Base-by-base conservation (phyloP, 2,113 vertebrate species). In the Castor canadensis region DNA sequence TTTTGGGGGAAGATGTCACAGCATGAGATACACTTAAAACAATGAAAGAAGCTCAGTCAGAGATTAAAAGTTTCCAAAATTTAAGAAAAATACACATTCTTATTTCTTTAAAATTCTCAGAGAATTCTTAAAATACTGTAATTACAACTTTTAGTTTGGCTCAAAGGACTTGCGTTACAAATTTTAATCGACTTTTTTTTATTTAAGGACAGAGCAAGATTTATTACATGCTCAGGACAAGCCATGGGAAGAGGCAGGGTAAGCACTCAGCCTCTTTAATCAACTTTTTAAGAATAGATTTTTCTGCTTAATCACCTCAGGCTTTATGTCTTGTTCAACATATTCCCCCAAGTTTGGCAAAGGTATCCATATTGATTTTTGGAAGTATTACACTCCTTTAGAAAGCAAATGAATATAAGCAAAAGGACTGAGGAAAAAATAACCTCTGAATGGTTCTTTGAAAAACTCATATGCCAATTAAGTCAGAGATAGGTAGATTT, bases 71-170 rank as follows among this genome's bases (percentile, higher is more conserved):
- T 40, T n/a, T 87, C 79, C 43, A 82, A 95, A 91, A 93, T 85
- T 64, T 47, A 94, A 77, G 52, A 6, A 88, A 93, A 84, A 95
- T 43, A 90, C 28, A 77, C 94, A 89, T 47, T 82, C 38, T 84
- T n/a, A 90, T 56, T 84, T 93, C 81, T 80, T 90, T 47, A 88
- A 86, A 92, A 88, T 54, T 62, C 30, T 86, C 69, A 97, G 88
- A n/a, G 58, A 94, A 86, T 60, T 64, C 66, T 76, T 89, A 95
- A 89, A 75, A 96, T 87, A 95, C 87, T 85, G 3, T 45, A 89
- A 92, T 89, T 45, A 80, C 19, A 88, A 79, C 73, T 94, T 92
- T 52, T 54, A 88, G 73, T 96, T 93, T 87, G 81, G 90, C 56
- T 94, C 72, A 87, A 87, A 90, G 64, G 26, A 93, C n/a, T 81